phyloP scores from a whole-genome alignment of 2,888 invertebrate genomes.

The Pediacus dermestoides region DNA sequence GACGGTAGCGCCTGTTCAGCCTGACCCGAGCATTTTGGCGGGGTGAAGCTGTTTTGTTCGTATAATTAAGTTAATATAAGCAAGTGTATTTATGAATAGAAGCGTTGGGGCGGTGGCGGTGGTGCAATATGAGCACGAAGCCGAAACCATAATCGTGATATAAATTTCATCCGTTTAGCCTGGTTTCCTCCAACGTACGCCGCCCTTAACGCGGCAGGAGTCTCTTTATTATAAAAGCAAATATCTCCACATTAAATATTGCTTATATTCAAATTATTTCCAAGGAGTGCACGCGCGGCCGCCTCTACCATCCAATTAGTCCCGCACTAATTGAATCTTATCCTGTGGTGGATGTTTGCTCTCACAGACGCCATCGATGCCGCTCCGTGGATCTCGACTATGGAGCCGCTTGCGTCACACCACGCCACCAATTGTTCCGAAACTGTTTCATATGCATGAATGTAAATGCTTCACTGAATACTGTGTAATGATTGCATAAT shows the following conservation, averaged over 20 bases:
- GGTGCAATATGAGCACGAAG: constrained; percentile 39
- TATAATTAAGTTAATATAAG: constrained; percentile 33
- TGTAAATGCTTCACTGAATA: constrained; percentile 36
- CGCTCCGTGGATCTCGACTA: constrained; percentile 2
- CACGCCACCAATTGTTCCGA: constrained; percentile 33
- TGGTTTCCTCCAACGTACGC: neutral
- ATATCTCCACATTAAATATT: constrained; percentile 47
- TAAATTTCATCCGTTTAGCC: constrained; percentile 38
- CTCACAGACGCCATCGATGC: constrained; percentile 14
- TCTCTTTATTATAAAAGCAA: constrained; percentile 46
- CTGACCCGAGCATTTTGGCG: constrained; percentile 13
- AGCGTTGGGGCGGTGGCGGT: constrained; percentile 13
- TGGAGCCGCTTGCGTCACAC: constrained; percentile 12
- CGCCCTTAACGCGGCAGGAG: constrained; percentile 6
- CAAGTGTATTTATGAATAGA: constrained; percentile 31
- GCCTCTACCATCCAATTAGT: constrained; percentile 42
- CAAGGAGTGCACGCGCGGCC: constrained; percentile 28
- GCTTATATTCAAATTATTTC: constrained; percentile 48
- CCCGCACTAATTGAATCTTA: constrained; percentile 46
- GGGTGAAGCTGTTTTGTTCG: constrained; percentile 22
- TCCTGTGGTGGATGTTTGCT: constrained; percentile 37
- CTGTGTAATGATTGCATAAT: constrained; percentile 40
- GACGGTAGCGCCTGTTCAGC: constrained; percentile 13
- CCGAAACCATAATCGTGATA: constrained; percentile 43
- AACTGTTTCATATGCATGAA: constrained; percentile 46